Base-by-base conservation (phyloP, 2,113 vertebrate species). In the Uria aalge region DNA sequence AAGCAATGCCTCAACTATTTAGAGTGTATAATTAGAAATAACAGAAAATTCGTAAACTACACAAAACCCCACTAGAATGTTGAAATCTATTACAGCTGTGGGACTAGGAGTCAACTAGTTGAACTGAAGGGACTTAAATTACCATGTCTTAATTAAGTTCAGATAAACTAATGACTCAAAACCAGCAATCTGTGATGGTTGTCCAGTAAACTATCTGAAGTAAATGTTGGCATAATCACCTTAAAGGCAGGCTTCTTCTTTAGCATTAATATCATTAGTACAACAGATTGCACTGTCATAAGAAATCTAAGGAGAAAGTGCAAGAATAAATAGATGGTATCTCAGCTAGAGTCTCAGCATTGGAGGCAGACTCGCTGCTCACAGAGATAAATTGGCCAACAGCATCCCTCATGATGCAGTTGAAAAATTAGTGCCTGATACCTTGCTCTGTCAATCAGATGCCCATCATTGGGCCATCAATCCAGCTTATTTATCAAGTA, bases 1-100 rank as follows among this genome's bases (percentile, higher is more conserved):
- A 93, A 90, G 90, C 85, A 92, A 96, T 88, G 93, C 59, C 74
- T 96, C 74, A 82, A 40, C 62, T 94, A 87, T 91, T 85, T 76
- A 83, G 63, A 59, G 57, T 53, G 38, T 67, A 88, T 92, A 94
- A 90, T 88, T 94, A 95, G 90, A 90, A 94, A 95, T 94, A 55
- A 68, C 40, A 88, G 66, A 92, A 90, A 85, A 78, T 66, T 83
- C 88, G 74, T 76, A 50, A 90, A 82, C 56, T 79, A 34, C 40
- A 85, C 14, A 88, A 93, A 95, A 68, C 43, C 15, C 36, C 72
- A 76, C 32, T 74, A 82, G 77, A 85, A 92, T 38, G 41, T 76
- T 36, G 69, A 64, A 88, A 90, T 73, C 73, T 92, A 82, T 91
- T 82, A 78, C 74, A 90, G 88, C 78, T 95, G 71, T 71, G 81